These are phyloP conservation scores for Drosophila melanica DNA, from an alignment of 1,140 invertebrate genomes.

Conservation along the genomic window DNA sequence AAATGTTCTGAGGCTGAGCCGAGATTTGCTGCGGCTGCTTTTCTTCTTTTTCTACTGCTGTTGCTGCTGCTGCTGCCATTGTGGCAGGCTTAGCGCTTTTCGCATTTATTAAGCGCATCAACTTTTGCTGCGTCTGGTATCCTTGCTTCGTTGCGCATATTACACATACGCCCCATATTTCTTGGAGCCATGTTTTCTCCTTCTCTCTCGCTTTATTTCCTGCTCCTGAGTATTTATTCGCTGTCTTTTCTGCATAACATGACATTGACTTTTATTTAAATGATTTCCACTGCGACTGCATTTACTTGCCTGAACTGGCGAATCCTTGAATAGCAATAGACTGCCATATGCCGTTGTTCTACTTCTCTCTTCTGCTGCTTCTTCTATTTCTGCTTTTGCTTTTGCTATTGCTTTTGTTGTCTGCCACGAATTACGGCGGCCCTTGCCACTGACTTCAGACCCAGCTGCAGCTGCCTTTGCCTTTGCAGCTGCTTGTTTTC, in stretches of 20 bases:
- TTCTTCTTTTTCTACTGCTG: not conserved
- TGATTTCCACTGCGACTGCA: constrained; percentile 68
- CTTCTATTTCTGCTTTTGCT: constrained; percentile 9
- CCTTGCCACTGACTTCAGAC: constrained; percentile 18
- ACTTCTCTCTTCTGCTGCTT: constrained; percentile 8
- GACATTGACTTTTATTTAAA: constrained; percentile 83
- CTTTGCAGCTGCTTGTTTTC: constrained; percentile 65
- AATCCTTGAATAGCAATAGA: constrained; percentile 70
- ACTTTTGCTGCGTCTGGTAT: constrained; percentile 33
- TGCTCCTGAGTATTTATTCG: constrained; percentile 69
- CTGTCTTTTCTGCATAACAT: constrained; percentile 76
- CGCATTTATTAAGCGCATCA: constrained; percentile 63
- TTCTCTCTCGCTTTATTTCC: constrained; percentile 22
- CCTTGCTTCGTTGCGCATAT: constrained; percentile 53
- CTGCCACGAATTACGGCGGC: constrained; percentile 17
- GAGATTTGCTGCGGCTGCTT: constrained; percentile 56
- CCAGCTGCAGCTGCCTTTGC: constrained; percentile 11
- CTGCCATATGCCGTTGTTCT: constrained; percentile 56
- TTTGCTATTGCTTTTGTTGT: constrained; percentile 10
- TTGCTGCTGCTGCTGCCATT: constrained; percentile 10
- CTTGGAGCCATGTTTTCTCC: constrained; percentile 6
- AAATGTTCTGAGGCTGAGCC: constrained; percentile 63
- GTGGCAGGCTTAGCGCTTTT: constrained; percentile 39
- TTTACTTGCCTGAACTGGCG: constrained; percentile 7
- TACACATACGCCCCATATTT: constrained; percentile 67